These are phyloP conservation scores for Helicorthomorpha holstii DNA, from an alignment of 1,140 invertebrate genomes.

Conservation along the genomic window DNA sequence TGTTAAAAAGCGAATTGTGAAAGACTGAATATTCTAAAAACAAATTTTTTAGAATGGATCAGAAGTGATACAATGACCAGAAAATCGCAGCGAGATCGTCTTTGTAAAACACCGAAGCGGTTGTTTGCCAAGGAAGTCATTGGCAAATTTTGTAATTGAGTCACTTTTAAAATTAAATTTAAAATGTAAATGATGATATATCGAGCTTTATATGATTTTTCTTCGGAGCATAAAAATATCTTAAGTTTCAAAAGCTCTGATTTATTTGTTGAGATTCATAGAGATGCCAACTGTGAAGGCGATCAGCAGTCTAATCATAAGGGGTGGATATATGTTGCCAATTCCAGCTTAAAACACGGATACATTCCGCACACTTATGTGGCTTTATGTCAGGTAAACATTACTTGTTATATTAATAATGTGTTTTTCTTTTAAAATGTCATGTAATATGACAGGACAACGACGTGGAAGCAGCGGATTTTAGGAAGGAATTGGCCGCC, in stretches of 20 bases:
- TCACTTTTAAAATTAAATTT: too few relatives aligned
- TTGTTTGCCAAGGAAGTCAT: too few relatives aligned
- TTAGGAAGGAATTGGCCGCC: neutral
- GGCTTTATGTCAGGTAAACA: neutral
- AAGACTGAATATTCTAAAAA: too few relatives aligned
- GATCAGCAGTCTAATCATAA: neutral
- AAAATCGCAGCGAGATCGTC: too few relatives aligned
- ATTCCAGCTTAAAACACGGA: neutral
- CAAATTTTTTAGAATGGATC: too few relatives aligned
- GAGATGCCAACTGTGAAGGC: neutral
- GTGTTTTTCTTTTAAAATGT: neutral
- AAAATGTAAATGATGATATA: neutral
- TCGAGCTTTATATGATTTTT: conserved; percentile 1
- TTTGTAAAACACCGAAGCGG: too few relatives aligned
- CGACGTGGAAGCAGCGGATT: neutral
- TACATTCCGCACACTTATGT: neutral
- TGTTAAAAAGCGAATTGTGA: too few relatives aligned
- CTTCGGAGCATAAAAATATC: neutral
- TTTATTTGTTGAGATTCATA: neutral
- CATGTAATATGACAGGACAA: neutral
- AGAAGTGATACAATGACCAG: too few relatives aligned
- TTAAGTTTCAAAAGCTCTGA: neutral
- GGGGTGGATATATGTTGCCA: neutral
- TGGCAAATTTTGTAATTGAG: too few relatives aligned
- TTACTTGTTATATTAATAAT: neutral